phyloP scores from a whole-genome alignment of 2,797 vertebrate species.

The Gymnoscopelus braueri region DNA sequence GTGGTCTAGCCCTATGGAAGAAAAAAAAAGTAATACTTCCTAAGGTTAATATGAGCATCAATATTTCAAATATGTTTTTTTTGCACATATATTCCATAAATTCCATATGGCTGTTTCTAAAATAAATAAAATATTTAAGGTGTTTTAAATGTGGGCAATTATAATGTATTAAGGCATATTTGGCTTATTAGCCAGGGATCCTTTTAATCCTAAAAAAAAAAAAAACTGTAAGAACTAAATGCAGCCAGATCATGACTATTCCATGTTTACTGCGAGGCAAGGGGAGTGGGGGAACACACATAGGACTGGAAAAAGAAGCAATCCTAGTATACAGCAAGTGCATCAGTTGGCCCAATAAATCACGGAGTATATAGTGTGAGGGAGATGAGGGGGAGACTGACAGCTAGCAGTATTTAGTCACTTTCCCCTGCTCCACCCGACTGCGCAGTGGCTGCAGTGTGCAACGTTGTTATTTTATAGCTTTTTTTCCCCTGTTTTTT shows the following conservation, averaged over 20 bases:
- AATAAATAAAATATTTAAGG: too few relatives aligned
- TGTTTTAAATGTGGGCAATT: too few relatives aligned
- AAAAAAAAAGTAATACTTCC: too few relatives aligned
- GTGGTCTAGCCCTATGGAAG: too few relatives aligned
- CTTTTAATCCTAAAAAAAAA: neutral
- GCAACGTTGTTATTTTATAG: too few relatives aligned
- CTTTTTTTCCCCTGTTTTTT: conserved; percentile 45
- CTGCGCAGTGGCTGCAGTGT: conserved; percentile 54
- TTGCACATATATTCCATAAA: too few relatives aligned
- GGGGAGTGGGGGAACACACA: neutral
- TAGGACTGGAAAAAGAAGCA: conserved; percentile 47
- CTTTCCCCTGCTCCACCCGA: conserved; percentile 47
- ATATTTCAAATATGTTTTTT: too few relatives aligned
- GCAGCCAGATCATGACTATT: conserved; percentile 59
- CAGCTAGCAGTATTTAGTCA: conserved; percentile 57
- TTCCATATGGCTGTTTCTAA: too few relatives aligned
- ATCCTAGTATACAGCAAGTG: conserved; percentile 53
- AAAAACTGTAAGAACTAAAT: conserved; percentile 40
- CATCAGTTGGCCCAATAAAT: conserved; percentile 34
- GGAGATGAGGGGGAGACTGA: conserved; percentile 29
- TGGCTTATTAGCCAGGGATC: too few relatives aligned
- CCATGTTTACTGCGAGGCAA: conserved; percentile 35
- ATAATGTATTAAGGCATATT: too few relatives aligned
- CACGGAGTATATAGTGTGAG: too few relatives aligned
- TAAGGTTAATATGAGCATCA: too few relatives aligned